Evolutionary conservation across 2,888 invertebrate genomes (phyloP), one percentile per base, ranked within the genome.

Genomic region (Rhorus exstirpatorius): DNA sequence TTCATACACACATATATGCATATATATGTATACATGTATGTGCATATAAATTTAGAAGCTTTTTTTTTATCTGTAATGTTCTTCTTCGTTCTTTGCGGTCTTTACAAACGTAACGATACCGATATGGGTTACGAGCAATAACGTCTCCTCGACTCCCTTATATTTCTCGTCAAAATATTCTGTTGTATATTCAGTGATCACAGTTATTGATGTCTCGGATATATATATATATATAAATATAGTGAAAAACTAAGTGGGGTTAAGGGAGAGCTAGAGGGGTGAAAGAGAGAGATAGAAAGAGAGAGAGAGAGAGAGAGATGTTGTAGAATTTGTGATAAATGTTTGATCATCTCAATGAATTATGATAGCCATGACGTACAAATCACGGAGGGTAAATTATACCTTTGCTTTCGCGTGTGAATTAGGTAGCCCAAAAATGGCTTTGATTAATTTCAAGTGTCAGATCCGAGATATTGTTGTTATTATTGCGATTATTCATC

Each of bases 81-180:
- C 44, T 38, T 35, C 26, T n/a, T 21, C 10, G 31, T 70, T 60
- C 41, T 70, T 63, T 19, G 19, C 38, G 60, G 46, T 70, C 44
- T 65, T 65, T 55, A 44, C 53, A 21, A 49, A 14, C 49, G 41
- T 63, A 10, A 31, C 7, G 14, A 53, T 26, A 53, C 51, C 68
- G 68, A 63, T 80, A 61, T 44, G 46, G 46, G 55, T 44, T 24
- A 46, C 38, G 53, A 53, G 53, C 55, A 63, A 71, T 71, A 80
- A 58, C 51, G 67, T 51, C 26, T n/a, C 41, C 38, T 61, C 53
- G 31, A 44, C 21, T 63, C 21, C 61, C 12, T 19, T 31, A 53
- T 65, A 58, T 63, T 58, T 21, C 49, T 31, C 46, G 41, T 41
- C 70, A 55, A 31, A 49, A 49, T 53, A 49, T 60, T 55, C 21